Base-by-base conservation (phyloP, 2,888 invertebrate species). In the Chesias legatella region DNA sequence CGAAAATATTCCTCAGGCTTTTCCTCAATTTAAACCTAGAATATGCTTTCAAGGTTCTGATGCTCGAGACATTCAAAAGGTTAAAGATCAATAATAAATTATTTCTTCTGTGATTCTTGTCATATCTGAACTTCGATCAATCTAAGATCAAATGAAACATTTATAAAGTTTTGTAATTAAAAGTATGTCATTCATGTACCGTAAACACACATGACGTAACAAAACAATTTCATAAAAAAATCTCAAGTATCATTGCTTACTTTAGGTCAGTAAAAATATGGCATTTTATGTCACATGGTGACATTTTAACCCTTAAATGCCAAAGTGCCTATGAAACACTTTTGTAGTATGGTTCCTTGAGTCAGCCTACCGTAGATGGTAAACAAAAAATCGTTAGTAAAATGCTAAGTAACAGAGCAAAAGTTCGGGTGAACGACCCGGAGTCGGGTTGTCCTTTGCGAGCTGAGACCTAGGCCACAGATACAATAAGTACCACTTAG, bases 361-460 rank as follows among this genome's bases (percentile, higher is more conserved):
- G 13, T n/a, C n/a, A n/a, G n/a, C n/a, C n/a, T n/a, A n/a, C n/a
- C n/a, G n/a, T n/a, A n/a, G n/a, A n/a, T n/a, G 10, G 23, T 30
- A 23, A 7, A 21, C 21, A 6, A 1, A 48, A 36, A 47, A 43
- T 33, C 38, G 33, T 53, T 35, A 43, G 42, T 32, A 20, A 37
- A 38, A 43, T 43, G 7, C 10, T 41, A 6, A 33, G 38, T 26
- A 27, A 33, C 32, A 34, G 48, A 47, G 38, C 34, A 48, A 47
- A 39, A 37, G 43, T 37, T 25, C 27, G 34, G 54, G 54, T 49
- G 41, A 49, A 43, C 45, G 54, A 54, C 43, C 51, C 54, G 47
- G 48, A 53, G 38, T 29, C 33, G 17, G 39, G 36, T 37, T 54
- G 54, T 54, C 51, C 54, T 54, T 51, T 53, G 22, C 45, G 29